These are phyloP conservation scores for Paguma larvata DNA, from an alignment of 2,797 vertebrate species.

Conservation along the genomic window DNA sequence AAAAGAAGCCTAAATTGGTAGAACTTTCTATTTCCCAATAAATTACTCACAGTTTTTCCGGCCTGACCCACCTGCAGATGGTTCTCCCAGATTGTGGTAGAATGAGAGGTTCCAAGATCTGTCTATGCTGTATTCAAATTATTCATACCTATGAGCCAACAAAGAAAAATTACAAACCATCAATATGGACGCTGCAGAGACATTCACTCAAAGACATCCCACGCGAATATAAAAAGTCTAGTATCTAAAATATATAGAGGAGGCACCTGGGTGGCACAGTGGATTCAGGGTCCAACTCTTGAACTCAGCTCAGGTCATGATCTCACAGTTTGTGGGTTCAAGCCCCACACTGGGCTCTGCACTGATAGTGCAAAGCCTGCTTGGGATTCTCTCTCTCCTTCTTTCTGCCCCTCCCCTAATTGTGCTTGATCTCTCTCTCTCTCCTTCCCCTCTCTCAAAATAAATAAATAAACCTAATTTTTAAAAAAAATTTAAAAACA, in stretches of 20 bases:
- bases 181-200: not conserved
- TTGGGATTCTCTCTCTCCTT: too few relatives aligned
- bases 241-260: not conserved
- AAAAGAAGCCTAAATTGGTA: not conserved
- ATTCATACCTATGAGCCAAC: not conserved
- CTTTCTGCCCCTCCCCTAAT: too few relatives aligned
- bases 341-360: too few relatives aligned
- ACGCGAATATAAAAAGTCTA: not conserved
- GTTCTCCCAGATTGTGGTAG: not conserved
- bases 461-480: too few relatives aligned
- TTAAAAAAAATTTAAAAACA: not conserved
- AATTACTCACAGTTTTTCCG: not conserved
- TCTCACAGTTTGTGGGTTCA: too few relatives aligned
- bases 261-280: too few relatives aligned
- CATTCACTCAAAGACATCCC: not conserved
- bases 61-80: not conserved
- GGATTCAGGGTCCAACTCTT: too few relatives aligned
- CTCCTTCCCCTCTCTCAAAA: too few relatives aligned
- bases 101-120: not conserved
- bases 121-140: not conserved
- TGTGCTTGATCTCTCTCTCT: too few relatives aligned
- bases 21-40: rapidly evolving
- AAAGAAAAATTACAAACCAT: not conserved
- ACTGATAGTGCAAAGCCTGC: too few relatives aligned
- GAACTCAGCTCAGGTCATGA: too few relatives aligned